Conservation (phyloP, 2,797 vertebrate species). For the Siniperca undulata region DNA sequence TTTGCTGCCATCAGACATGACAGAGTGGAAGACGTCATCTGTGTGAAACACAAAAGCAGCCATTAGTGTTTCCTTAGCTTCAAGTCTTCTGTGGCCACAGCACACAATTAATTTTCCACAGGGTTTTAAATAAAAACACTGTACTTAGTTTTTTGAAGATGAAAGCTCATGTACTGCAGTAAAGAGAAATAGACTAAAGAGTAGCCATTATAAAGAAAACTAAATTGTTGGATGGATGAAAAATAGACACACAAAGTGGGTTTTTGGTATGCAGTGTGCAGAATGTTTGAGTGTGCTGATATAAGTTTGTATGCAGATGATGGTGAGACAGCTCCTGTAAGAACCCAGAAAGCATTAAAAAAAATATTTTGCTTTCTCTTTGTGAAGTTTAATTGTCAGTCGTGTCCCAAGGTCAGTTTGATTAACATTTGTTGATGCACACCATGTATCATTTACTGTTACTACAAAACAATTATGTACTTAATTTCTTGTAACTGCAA, state of each 20-base stretch:
- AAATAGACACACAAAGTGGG: neutral
- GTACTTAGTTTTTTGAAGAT: neutral
- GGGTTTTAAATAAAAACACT: conserved; percentile 23
- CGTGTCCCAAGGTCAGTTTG: neutral
- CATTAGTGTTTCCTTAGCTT: conserved; percentile 45
- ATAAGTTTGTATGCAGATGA: neutral
- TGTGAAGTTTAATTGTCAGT: neutral
- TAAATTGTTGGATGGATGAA: neutral
- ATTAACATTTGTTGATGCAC: neutral
- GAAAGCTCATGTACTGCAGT: neutral
- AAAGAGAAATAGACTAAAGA: neutral
- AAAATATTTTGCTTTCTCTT: neutral
- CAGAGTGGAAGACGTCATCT: conserved; percentile 11
- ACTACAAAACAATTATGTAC: neutral
- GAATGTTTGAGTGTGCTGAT: neutral
- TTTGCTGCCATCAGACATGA: conserved; percentile 29
- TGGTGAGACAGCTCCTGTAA: neutral
- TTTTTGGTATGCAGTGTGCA: neutral
- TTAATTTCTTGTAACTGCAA: neutral
- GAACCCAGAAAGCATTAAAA: neutral
- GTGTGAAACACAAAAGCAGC: conserved; percentile 40
- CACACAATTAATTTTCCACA: conserved; percentile 7
- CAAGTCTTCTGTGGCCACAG: neutral
- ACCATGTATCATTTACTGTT: neutral
- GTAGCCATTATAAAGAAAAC: neutral